These are phyloP conservation scores for Eulacestoma nigropectus DNA, from an alignment of 2,113 vertebrate species.

Conservation along the genomic window DNA sequence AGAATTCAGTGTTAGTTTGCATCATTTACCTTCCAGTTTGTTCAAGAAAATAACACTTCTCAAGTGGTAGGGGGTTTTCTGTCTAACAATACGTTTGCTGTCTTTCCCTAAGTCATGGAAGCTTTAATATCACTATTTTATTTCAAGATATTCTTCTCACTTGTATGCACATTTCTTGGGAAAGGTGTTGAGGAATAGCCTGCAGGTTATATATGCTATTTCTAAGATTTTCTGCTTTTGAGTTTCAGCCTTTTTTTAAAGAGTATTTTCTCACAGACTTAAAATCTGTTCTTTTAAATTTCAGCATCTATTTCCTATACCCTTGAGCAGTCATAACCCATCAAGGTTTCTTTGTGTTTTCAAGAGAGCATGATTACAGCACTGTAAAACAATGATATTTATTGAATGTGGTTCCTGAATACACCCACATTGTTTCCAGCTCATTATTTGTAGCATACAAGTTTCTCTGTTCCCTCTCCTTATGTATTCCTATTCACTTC, in stretches of 20 bases:
- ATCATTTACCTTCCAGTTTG: neutral
- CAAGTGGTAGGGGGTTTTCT: fast-evolving
- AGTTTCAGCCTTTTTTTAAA: neutral
- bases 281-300: neutral
- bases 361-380: neutral
- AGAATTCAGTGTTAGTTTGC: neutral
- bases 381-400: neutral
- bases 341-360: neutral
- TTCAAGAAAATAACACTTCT: neutral
- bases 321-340: neutral
- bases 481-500: neutral
- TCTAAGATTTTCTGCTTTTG: neutral
- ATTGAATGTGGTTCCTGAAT: neutral
- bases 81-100: neutral
- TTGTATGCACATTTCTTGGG: neutral
- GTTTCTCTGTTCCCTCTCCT: neutral
- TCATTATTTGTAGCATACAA: neutral
- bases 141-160: neutral
- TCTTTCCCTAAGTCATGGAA: neutral
- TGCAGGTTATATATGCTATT: neutral
- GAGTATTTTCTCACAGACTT: neutral
- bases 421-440: neutral
- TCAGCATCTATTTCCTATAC: neutral
- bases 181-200: neutral
- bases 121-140: neutral